phyloP scores from a whole-genome alignment of 2,888 invertebrate genomes.

The Papilio elwesi region DNA sequence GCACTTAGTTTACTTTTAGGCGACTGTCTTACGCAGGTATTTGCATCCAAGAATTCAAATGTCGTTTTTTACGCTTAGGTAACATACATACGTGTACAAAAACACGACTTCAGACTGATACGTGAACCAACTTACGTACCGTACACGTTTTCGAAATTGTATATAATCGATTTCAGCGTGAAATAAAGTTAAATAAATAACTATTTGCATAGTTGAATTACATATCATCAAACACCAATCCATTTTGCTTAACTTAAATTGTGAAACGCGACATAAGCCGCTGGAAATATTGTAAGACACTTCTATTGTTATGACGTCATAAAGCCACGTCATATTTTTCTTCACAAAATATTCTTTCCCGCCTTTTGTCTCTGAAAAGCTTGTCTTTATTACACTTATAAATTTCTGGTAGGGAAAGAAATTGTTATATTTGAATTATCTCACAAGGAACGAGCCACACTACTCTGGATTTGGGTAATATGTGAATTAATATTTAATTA shows the following conservation, averaged over 20 bases:
- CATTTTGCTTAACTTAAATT: not conserved
- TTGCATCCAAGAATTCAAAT: no score
- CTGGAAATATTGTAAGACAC: constrained; percentile 9
- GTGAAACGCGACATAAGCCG: not conserved
- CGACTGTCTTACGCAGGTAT: no score
- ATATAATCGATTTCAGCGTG: no score
- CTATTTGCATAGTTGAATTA: not conserved
- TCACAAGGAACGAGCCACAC: constrained; percentile 13
- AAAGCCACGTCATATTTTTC: constrained; percentile 9
- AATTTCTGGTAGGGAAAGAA: constrained; percentile 24
- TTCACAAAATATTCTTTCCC: constrained; percentile 19
- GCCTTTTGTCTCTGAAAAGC: constrained; percentile 23
- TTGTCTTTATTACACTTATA: constrained; percentile 31
- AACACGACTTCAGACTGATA: no score
- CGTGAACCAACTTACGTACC: no score
- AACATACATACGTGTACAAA: no score
- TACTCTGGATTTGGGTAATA: constrained; percentile 18
- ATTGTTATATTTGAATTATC: constrained; percentile 22
- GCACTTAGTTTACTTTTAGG: no score
- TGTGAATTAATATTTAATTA: no score
- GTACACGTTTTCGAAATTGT: no score
- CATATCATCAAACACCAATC: not conserved
- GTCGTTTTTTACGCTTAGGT: no score
- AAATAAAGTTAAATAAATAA: no score
- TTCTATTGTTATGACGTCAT: constrained; percentile 11